phyloP scores from a whole-genome alignment of 92 coral and sea anemone genomes.

The Desmophyllum pertusum region DNA sequence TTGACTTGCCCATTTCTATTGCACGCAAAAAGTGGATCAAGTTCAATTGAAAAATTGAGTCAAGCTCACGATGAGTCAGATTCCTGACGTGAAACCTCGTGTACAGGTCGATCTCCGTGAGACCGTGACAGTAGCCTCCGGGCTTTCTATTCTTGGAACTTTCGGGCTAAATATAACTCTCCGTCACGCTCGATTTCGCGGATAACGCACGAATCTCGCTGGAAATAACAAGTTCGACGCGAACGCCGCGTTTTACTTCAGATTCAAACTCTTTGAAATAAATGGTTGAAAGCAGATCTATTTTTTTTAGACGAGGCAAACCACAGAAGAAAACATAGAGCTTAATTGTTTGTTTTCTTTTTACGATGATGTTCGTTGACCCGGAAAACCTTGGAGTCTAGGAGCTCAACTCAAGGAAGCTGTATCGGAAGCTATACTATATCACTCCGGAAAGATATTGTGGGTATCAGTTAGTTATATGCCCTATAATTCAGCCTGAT shows the following conservation, averaged over 20 bases:
- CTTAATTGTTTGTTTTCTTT: neutral
- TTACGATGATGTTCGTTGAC: neutral
- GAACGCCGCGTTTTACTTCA: neutral
- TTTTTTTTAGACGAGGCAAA: neutral
- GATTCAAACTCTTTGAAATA: neutral
- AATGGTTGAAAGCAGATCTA: neutral
- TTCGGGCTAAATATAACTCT: neutral
- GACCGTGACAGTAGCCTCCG: neutral
- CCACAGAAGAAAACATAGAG: neutral
- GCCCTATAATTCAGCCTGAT: neutral
- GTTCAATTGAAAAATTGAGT: neutral
- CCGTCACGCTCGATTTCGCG: neutral
- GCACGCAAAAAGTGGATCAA: neutral
- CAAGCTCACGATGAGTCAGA: neutral
- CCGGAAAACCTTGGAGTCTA: neutral
- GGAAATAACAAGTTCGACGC: neutral
- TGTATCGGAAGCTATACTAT: neutral
- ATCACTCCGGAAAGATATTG: constrained; percentile 9
- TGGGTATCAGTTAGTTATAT: neutral
- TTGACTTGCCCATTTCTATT: neutral
- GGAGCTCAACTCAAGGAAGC: neutral
- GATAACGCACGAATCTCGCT: neutral
- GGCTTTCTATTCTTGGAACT: neutral
- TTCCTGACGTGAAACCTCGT: neutral
- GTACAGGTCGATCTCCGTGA: neutral